Base-by-base conservation (phyloP, 2,113 vertebrate species). In the Rhabdornis inornatus region DNA sequence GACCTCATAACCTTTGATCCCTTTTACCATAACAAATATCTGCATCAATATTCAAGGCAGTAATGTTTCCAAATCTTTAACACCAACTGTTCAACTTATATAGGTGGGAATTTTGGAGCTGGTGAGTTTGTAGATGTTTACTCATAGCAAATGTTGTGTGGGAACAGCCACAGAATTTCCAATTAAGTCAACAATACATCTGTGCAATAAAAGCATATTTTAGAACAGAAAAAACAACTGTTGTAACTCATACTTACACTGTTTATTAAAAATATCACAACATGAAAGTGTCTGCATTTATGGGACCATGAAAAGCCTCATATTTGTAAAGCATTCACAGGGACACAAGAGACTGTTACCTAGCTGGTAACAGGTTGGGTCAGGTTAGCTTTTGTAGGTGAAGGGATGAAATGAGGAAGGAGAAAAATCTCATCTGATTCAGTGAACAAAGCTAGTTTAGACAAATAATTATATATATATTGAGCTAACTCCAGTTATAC, bases 21-120 rank as follows among this genome's bases (percentile, higher is more conserved):
- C 94, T 98, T 98, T 98, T 98, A 98, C 96, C 97, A 98, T 99
- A 98, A 99, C 98, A 99, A 98, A 98, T 86, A 96, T 95, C 79
- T 90, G 87, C 97, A 96, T 94, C 89, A 81, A 97, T 89, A 97
- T 97, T 97, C 97, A 98, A 90, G 94, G 90, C 94, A 81, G 94
- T 95, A 96, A 96, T 50, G 94, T 93, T 96, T 87, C 87, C 78
- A 95, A 94, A 92, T 91, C 96, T 89, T 89, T 95, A 74, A 70
- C 76, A 74, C 94, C 86, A 89, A 95, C 97, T 81, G 90, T 97
- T 95, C 94, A 95, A 89, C 50, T 87, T 76, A 75, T 40, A 95
- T 90, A 97, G 94, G 72, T 92, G 75, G 91, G 96, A 97, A 95
- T 96, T 97, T 92, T 93, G 94, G 82, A 96, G 94, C 85, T 91